A percentile compares a stretch with the other conserved stretches of the same genome.
These are phyloP conservation scores for Bos taurus DNA, from an alignment of 2,113 vertebrate genomes.

Conservation along the genomic window ARS-UCD2.0 NC_037339.1:15813001-15813500, in stretches of 20 bases:
- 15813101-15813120: neutral
- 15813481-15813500: neutral
- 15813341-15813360: neutral
- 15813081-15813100: neutral
- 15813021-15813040: neutral
- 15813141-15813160: neutral
- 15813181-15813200: neutral
- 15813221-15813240: neutral
- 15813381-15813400: neutral
- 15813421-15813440: neutral
- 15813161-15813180: neutral
- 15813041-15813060: neutral
- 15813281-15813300: neutral
- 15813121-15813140: neutral
- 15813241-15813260: neutral
- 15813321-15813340: neutral
- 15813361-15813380: neutral
- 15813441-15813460: neutral
- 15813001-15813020: neutral
- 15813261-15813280: neutral
- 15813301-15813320: neutral
- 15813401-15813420: rapidly evolving
- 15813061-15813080: neutral
- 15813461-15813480: neutral
- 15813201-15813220: neutral